A percentile compares a stretch with the other conserved stretches of the same genome.
phyloP scores from a whole-genome alignment of 2,797 vertebrate genomes.

The Falco biarmicus region DNA sequence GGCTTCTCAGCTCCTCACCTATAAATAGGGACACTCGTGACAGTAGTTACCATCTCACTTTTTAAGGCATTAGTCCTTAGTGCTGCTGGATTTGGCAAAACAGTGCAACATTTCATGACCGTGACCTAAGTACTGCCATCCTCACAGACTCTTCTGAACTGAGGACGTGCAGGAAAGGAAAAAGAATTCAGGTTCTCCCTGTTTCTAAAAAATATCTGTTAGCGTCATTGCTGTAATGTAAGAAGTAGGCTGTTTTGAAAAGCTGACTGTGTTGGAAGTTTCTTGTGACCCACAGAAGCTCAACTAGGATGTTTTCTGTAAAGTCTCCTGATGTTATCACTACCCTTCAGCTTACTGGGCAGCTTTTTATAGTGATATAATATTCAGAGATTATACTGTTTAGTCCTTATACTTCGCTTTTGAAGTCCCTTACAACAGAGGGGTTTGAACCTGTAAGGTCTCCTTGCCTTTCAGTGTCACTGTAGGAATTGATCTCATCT shows the following conservation, averaged over 20 bases:
- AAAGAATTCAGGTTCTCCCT: background rate
- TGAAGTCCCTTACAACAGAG: background rate
- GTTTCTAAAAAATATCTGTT: background rate
- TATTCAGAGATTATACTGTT: background rate
- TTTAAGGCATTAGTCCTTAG: background rate
- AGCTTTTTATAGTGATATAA: background rate
- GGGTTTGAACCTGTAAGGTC: background rate
- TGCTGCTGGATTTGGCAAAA: background rate
- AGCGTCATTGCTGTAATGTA: too few species aligned
- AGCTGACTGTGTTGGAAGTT: background rate
- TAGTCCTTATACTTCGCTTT: background rate
- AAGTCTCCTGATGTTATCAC: background rate
- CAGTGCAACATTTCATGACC: fast-evolving
- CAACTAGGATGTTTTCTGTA: background rate
- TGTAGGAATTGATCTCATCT: background rate
- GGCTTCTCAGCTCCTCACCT: background rate
- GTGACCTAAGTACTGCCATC: fast-evolving
- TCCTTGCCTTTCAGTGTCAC: background rate
- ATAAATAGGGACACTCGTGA: background rate
- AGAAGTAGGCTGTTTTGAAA: background rate
- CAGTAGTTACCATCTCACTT: background rate
- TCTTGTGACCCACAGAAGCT: background rate
- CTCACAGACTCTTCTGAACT: background rate
- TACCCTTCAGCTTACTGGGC: background rate
- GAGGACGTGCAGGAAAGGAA: background rate